These are phyloP conservation scores for Phaethornis superciliosus DNA, from an alignment of 2,113 vertebrate genomes.

Conservation along the genomic window DNA sequence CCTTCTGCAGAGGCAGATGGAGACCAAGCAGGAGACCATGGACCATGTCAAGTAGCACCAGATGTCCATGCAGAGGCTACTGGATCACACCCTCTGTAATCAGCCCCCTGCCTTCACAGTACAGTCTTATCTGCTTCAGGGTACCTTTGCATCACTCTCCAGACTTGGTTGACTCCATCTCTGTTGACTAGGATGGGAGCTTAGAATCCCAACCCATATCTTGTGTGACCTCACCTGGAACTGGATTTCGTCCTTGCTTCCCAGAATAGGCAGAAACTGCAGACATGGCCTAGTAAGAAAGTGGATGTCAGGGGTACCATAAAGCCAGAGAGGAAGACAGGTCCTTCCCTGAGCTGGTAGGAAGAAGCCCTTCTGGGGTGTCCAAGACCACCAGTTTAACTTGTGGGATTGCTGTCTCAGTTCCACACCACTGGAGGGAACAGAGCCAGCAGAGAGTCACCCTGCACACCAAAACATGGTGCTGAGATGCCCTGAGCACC, in stretches of 20 bases:
- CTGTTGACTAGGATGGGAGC: neutral
- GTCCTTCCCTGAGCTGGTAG: neutral
- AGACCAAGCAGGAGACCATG: neutral
- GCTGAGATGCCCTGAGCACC: neutral
- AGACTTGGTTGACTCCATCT: neutral
- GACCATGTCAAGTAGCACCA: neutral
- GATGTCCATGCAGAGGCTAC: neutral
- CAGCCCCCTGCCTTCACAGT: neutral
- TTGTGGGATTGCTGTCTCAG: neutral
- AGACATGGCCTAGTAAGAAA: neutral
- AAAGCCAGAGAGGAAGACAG: neutral
- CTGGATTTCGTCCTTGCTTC: neutral
- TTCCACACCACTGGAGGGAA: neutral
- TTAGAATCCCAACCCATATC: neutral
- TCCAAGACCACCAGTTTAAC: neutral
- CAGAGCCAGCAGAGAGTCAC: neutral
- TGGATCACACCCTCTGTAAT: neutral
- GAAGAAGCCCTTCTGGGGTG: neutral
- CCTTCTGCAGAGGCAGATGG: neutral
- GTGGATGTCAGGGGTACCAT: neutral
- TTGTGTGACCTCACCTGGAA: neutral
- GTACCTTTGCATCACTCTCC: neutral
- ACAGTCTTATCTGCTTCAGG: neutral
- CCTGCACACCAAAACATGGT: rapidly evolving
- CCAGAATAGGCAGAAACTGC: neutral